Percentiles rank a stretch among this genome's conserved stretches.
Evolutionary conservation across 2,797 vertebrate species (phyloP).

Genomic region (Heteromormyrus szaboi): DNA sequence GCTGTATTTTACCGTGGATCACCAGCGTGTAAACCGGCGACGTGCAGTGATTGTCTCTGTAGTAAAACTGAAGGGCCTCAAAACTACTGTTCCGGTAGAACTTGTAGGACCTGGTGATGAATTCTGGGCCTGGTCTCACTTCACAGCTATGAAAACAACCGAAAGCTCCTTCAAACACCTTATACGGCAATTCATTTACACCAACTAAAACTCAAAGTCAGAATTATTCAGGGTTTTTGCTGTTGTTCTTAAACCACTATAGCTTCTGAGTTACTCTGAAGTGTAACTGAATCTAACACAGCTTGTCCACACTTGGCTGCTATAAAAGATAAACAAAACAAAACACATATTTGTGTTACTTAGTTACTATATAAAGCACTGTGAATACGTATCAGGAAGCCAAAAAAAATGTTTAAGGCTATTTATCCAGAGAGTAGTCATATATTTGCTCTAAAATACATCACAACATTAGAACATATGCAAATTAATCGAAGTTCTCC

Average conservation of each 20-base stretch:
- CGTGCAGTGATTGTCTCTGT: conserved; percentile 86
- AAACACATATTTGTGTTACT: background rate
- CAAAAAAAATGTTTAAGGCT: background rate
- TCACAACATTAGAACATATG: background rate
- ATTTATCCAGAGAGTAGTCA: background rate
- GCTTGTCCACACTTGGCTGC: background rate
- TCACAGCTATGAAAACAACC: conserved; percentile 71
- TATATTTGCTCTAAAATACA: background rate
- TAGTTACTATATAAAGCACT: background rate
- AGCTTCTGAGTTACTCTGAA: background rate
- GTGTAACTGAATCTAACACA: background rate
- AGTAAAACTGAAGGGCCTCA: conserved; percentile 91
- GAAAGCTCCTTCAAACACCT: background rate
- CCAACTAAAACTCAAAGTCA: background rate
- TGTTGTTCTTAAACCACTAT: background rate
- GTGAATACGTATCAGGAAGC: background rate
- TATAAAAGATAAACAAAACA: background rate
- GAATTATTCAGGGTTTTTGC: background rate
- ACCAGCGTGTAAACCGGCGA: conserved; percentile 81
- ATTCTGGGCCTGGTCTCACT: conserved; percentile 90
- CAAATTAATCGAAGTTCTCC: background rate
- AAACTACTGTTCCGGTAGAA: conserved; percentile 90
- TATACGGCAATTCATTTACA: background rate
- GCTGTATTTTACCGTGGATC: conserved; percentile 75
- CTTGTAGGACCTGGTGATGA: conserved; percentile 85